phyloP scores from a whole-genome alignment of 2,888 invertebrate species.

The Pammene fasciana region DNA sequence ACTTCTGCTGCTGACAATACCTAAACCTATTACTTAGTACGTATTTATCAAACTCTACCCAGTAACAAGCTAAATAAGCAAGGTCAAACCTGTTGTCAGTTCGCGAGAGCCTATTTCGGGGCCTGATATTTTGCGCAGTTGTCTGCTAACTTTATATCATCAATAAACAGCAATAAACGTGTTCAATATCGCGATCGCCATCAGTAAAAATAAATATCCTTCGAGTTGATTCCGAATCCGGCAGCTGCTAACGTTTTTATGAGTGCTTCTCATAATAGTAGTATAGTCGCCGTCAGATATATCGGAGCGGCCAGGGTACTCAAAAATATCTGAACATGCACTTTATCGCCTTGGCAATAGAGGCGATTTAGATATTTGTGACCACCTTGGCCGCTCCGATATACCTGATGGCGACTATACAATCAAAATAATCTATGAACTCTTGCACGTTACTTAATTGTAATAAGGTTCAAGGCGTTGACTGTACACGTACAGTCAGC shows the following conservation, averaged over 20 bases:
- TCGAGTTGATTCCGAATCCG: neutral
- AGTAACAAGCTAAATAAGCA: neutral
- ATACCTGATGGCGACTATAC: too few species aligned
- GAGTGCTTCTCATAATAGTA: constrained; percentile 9
- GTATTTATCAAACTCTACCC: neutral
- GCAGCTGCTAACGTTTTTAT: constrained; percentile 20
- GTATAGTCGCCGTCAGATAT: too few species aligned
- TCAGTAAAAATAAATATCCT: constrained; percentile 24
- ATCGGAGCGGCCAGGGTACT: too few species aligned
- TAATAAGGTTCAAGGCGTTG: too few species aligned
- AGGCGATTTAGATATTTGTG: too few species aligned
- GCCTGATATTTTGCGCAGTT: constrained; percentile 16
- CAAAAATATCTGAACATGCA: too few species aligned
- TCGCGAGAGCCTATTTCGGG: constrained; percentile 2
- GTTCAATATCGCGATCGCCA: neutral
- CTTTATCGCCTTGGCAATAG: too few species aligned
- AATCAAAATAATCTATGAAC: too few species aligned
- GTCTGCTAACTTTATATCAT: constrained; percentile 3
- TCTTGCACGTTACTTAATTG: neutral
- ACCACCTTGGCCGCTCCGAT: too few species aligned
- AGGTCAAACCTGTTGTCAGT: constrained; percentile 2
- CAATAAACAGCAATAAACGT: constrained; percentile 12
- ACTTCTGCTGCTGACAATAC: too few species aligned
- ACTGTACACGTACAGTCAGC: too few species aligned
- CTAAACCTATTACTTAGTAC: too few species aligned